Conservation (phyloP, 1,140 invertebrate species). For the Drosophila pseudoananassae region DNA sequence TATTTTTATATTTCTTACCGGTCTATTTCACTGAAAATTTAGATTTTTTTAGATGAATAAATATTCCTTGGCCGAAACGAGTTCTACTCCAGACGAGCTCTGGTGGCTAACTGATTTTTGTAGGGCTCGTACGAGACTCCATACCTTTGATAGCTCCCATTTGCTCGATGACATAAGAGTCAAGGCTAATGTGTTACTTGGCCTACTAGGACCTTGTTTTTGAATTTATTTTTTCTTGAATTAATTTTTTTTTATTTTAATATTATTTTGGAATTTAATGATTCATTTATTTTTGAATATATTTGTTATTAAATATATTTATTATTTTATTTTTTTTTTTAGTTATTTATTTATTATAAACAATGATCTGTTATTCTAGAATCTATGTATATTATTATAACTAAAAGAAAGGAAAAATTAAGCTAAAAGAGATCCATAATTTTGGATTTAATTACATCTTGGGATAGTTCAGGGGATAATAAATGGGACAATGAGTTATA, state of each 20-base stretch:
- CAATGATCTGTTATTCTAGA: no score
- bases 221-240: no score
- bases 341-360: no score
- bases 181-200: neutral
- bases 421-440: no score
- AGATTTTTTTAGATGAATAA: neutral
- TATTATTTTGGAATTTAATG: neutral
- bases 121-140: no score
- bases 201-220: no score
- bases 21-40: conserved; percentile 13
- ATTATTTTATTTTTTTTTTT: neutral
- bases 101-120: conserved; percentile 22
- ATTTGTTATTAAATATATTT: neutral
- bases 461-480: no score
- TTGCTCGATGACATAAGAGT: neutral
- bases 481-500: no score
- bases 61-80: neutral
- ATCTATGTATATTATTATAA: no score
- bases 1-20: conserved; percentile 4
- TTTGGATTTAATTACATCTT: no score
- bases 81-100: conserved; percentile 26
- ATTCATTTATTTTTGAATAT: neutral
- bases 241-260: neutral
- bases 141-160: neutral
- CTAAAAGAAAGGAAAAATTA: no score